phyloP scores from a whole-genome alignment of 2,888 invertebrate species.

The Aspidiotus rigidus region DNA sequence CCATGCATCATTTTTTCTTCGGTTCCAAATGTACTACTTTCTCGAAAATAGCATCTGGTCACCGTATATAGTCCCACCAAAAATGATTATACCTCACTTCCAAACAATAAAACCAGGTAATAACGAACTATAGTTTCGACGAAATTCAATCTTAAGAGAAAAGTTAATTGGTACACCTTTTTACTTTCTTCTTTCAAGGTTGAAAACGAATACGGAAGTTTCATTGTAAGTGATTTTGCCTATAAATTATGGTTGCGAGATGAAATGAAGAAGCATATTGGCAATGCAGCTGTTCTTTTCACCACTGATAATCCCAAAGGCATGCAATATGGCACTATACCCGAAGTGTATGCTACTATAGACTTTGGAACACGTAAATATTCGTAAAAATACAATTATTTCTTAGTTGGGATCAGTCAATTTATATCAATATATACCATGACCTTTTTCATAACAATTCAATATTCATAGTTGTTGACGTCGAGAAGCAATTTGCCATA shows the following conservation, averaged over 20 bases:
- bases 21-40: too few species aligned
- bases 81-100: too few species aligned
- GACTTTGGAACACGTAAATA: conserved; percentile 57
- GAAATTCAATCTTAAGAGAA: too few species aligned
- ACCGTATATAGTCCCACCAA: too few species aligned
- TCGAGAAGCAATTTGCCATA: background rate
- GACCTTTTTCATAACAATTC: too few species aligned
- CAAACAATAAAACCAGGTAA: too few species aligned
- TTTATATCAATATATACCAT: background rate
- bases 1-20: too few species aligned
- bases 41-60: too few species aligned
- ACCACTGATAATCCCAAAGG: conserved; percentile 67
- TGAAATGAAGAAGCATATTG: conserved; percentile 50
- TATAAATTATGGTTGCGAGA: conserved; percentile 62
- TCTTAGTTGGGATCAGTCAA: background rate
- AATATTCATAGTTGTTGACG: background rate
- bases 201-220: conserved; percentile 91
- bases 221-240: conserved; percentile 56
- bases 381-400: background rate
- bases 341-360: conserved; percentile 63
- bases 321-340: conserved; percentile 56
- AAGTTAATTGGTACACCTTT: too few species aligned
- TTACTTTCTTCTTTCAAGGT: conserved; percentile 46
- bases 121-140: too few species aligned
- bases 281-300: conserved; percentile 62